Conservation (phyloP, 2,888 invertebrate genomes). For the Marasmarcha lunaedactyla region DNA sequence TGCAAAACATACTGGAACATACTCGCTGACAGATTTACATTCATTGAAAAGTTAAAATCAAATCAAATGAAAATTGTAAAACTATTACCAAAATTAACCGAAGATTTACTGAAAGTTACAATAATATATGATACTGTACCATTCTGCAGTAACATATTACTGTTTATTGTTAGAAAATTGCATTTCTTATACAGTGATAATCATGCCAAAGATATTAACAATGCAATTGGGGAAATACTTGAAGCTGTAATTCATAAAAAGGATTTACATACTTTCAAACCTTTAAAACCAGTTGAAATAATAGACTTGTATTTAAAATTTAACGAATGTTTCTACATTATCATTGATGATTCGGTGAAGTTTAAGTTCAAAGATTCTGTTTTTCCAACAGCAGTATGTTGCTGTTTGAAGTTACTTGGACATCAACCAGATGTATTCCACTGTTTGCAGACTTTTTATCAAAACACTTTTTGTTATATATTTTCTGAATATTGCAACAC, state of each 20-base stretch:
- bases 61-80: constrained; percentile 29
- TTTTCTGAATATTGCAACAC: constrained; percentile 23
- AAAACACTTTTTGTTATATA: constrained; percentile 35
- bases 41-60: constrained; percentile 37
- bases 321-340: constrained; percentile 38
- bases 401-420: constrained; percentile 26
- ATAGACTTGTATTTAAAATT: constrained; percentile 38
- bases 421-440: constrained; percentile 33
- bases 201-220: constrained; percentile 27
- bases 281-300: constrained; percentile 23
- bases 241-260: constrained; percentile 22
- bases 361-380: constrained; percentile 25
- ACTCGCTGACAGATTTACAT: constrained; percentile 36
- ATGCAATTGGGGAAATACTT: too few relatives aligned
- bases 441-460: constrained; percentile 40
- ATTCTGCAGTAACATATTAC: constrained; percentile 33
- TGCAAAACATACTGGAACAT: constrained; percentile 52
- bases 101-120: constrained; percentile 34
- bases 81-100: constrained; percentile 34
- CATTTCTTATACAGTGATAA: constrained; percentile 31
- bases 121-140: constrained; percentile 35
- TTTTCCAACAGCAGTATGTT: constrained; percentile 22
- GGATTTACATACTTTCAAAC: constrained; percentile 29
- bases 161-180: constrained; percentile 41
- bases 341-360: constrained; percentile 37